A percentile compares a stretch with the other conserved stretches of the same genome.
phyloP scores from a whole-genome alignment of 1,140 invertebrate species.

The Aphidius gifuensis region DNA sequence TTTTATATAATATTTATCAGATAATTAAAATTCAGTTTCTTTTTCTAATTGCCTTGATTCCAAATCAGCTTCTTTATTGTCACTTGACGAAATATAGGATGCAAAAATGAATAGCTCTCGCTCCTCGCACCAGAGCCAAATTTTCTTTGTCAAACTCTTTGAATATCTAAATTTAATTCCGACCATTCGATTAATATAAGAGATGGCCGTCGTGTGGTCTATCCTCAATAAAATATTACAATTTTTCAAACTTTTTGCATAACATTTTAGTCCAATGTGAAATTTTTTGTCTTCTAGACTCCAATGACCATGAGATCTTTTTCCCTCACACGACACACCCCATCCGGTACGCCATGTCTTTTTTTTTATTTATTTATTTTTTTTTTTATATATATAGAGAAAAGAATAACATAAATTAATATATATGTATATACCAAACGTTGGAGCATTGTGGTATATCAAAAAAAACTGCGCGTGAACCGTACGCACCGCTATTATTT shows the following conservation, averaged over 20 bases:
- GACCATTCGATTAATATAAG: conserved; percentile 19
- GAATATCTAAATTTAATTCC: conserved; percentile 9
- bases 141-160: conserved; percentile 12
- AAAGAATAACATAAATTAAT: too few relatives aligned
- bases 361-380: too few relatives aligned
- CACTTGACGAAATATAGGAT: conserved; percentile 20
- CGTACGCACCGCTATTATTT: too few relatives aligned
- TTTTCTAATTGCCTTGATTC: conserved; percentile 18
- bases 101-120: conserved; percentile 22
- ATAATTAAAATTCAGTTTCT: conserved; percentile 22
- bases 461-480: too few relatives aligned
- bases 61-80: conserved; percentile 20
- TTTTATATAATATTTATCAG: conserved; percentile 15
- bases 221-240: too few relatives aligned
- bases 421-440: too few relatives aligned
- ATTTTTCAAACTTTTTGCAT: neutral
- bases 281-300: conserved; percentile 6
- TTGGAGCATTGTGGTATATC: too few relatives aligned
- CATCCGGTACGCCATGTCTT: too few relatives aligned
- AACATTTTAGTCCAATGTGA: conserved; percentile 24
- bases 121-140: conserved; percentile 24
- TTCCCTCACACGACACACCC: conserved; percentile 14
- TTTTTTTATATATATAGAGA: too few relatives aligned
- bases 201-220: conserved; percentile 22
- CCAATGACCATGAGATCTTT: conserved; percentile 21